phyloP scores from a whole-genome alignment of 2,888 invertebrate species.

The Gasteruption jaculator region DNA sequence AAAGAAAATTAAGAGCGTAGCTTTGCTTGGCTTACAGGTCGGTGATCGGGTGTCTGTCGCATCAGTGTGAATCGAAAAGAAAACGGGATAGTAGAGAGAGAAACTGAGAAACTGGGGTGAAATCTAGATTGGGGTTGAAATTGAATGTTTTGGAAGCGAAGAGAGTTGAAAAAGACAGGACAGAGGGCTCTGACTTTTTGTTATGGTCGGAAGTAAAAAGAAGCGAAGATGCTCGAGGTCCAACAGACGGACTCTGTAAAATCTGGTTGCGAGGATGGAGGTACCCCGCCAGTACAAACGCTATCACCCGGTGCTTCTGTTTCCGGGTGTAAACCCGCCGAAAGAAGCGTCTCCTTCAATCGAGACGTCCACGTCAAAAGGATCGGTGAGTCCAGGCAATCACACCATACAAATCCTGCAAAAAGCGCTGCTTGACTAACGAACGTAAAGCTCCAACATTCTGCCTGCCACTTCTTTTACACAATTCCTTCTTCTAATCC shows the following conservation, averaged over 20 bases:
- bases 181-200: constrained; percentile 23
- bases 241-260: constrained; percentile 56
- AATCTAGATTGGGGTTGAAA: no score
- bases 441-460: constrained; percentile 19
- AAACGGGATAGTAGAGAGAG: constrained; percentile 9
- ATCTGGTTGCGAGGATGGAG: constrained; percentile 31
- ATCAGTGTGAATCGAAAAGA: constrained; percentile 20
- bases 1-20: constrained; percentile 34
- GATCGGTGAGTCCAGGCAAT: constrained; percentile 67
- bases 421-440: constrained; percentile 39
- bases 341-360: constrained; percentile 81
- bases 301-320: constrained; percentile 30
- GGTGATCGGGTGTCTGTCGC: constrained; percentile 27
- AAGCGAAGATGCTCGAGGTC: constrained; percentile 56
- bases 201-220: constrained; percentile 38
- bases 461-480: neutral
- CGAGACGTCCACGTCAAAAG: constrained; percentile 86
- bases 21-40: constrained; percentile 44
- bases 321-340: constrained; percentile 54
- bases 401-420: constrained; percentile 37
- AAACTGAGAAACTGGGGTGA: constrained; percentile 8
- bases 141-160: no score
- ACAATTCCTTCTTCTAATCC: neutral
- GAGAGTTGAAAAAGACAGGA: constrained; percentile 13
- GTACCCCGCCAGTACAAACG: constrained; percentile 28